Evolutionary conservation across 2,113 vertebrate genomes (phyloP).

Genomic region (Clupea harengus): DNA sequence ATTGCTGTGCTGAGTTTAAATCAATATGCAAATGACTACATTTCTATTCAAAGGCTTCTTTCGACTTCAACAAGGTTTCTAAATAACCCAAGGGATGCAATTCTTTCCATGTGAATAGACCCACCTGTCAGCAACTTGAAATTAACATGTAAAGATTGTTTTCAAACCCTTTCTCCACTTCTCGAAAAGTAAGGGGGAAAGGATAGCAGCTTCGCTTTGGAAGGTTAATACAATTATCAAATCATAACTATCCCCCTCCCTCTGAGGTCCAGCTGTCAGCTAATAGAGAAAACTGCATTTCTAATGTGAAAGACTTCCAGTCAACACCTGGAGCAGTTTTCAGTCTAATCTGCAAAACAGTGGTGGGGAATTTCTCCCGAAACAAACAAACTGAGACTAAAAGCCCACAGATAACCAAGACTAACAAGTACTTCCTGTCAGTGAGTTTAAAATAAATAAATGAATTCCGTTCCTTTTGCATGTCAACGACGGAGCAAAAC

Average conservation of each 20-base stretch:
- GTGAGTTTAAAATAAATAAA: neutral
- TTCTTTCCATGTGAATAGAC: constrained; percentile 54
- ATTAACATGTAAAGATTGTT: constrained; percentile 51
- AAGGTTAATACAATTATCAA: constrained; percentile 46
- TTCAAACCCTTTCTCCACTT: constrained; percentile 41
- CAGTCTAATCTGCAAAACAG: constrained; percentile 25
- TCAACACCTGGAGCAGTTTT: constrained; percentile 44
- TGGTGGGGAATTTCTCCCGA: neutral
- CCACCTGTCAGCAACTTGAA: constrained; percentile 61
- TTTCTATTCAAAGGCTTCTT: constrained; percentile 64
- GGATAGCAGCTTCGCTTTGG: constrained; percentile 27
- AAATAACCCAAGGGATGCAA: constrained; percentile 63
- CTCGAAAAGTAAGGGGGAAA: constrained; percentile 16
- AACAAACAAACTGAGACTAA: neutral
- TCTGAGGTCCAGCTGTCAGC: constrained; percentile 18
- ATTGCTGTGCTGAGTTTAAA: constrained; percentile 62
- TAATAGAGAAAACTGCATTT: constrained; percentile 32
- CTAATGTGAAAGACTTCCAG: constrained; percentile 4
- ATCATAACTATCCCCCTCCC: neutral
- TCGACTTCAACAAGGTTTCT: constrained; percentile 59
- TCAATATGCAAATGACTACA: constrained; percentile 71
- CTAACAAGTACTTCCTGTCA: neutral
- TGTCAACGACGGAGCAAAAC: neutral
- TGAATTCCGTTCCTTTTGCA: neutral
- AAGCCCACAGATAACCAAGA: neutral